Evolutionary conservation across 2,113 vertebrate species (phyloP).

Genomic region (Neotragus moschatus): DNA sequence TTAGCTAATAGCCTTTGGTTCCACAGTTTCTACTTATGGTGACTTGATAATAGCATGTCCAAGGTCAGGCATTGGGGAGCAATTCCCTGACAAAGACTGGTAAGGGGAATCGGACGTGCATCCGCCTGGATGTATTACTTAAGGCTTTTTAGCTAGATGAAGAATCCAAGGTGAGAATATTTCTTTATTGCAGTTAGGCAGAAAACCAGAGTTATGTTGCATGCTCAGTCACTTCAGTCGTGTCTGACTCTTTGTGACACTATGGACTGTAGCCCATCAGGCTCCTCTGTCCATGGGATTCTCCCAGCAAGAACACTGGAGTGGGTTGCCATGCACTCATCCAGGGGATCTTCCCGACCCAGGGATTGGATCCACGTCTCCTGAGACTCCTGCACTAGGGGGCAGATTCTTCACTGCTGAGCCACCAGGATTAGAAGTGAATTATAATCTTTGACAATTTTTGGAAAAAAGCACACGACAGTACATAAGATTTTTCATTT

Average conservation of each 20-base stretch:
- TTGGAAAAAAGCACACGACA: background rate
- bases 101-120: background rate
- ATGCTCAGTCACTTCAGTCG: accelerated
- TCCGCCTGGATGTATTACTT: background rate
- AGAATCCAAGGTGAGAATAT: background rate
- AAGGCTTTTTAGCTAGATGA: background rate
- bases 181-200: background rate
- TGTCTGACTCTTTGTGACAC: background rate
- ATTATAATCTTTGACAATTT: background rate
- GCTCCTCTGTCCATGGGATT: background rate
- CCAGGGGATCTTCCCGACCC: background rate
- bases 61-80: background rate
- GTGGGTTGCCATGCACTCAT: background rate
- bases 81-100: background rate
- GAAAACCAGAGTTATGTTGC: background rate
- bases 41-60: background rate
- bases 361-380: background rate
- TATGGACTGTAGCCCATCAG: background rate
- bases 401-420: background rate
- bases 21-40: background rate
- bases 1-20: background rate
- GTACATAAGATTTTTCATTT: background rate
- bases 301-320: background rate
- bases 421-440: background rate
- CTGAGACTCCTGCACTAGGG: background rate